phyloP scores from a whole-genome alignment of 2,113 vertebrate genomes.

The Phylloscopus trochiloides region DNA sequence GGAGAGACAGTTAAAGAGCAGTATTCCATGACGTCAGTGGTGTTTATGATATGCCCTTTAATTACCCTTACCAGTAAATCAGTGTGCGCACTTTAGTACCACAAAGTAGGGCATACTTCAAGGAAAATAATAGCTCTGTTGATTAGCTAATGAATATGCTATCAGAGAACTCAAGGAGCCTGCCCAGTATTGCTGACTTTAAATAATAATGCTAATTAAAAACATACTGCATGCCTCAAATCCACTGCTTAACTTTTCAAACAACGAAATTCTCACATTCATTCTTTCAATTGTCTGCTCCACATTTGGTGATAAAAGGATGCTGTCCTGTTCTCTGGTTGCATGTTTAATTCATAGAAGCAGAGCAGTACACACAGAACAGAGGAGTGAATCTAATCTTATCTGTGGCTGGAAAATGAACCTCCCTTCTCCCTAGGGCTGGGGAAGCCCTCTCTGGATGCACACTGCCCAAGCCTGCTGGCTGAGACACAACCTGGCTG shows the following conservation, averaged over 20 bases:
- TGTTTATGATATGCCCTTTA: slow-evolving; percentile 44
- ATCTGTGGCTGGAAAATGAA: neutral
- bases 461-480: neutral
- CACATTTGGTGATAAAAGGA: neutral
- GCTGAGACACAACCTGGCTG: neutral
- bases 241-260: neutral
- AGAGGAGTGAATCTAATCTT: neutral
- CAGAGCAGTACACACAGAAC: neutral
- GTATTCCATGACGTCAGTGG: slow-evolving; percentile 38
- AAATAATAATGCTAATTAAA: slow-evolving; percentile 9
- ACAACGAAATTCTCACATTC: neutral
- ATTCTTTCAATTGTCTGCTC: neutral
- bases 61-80: slow-evolving; percentile 40
- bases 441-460: neutral
- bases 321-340: neutral
- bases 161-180: neutral
- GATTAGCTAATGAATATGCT: slow-evolving; percentile 31
- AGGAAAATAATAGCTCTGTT: slow-evolving; percentile 11
- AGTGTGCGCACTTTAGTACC: slow-evolving; percentile 28
- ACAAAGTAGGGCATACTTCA: slow-evolving; percentile 23
- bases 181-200: neutral
- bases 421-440: fast-evolving
- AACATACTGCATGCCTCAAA: neutral
- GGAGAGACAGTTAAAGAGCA: slow-evolving; percentile 11
- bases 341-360: neutral